phyloP scores from a whole-genome alignment of 2,113 vertebrate species.

The Parus major region DNA sequence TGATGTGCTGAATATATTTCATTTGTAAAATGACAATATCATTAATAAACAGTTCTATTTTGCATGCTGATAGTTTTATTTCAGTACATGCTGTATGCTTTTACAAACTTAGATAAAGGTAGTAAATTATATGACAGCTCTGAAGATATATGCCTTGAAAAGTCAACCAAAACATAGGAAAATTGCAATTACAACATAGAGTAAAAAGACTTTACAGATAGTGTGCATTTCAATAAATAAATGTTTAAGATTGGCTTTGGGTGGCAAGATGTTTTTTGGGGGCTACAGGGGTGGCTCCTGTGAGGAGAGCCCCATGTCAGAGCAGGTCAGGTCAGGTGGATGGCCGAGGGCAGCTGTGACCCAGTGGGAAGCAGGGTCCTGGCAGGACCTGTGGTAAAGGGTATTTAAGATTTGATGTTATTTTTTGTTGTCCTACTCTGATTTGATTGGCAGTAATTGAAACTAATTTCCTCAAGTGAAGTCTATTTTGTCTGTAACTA shows the following conservation, averaged over 20 bases:
- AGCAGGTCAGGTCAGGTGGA: background rate
- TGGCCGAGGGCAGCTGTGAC: rapidly evolving
- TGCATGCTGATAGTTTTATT: background rate
- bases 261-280: background rate
- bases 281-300: background rate
- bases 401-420: background rate
- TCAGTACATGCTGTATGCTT: background rate
- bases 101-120: background rate
- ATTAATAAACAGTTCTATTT: background rate
- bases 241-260: background rate
- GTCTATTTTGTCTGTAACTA: background rate
- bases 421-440: background rate
- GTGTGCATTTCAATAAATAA: background rate
- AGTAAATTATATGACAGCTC: background rate
- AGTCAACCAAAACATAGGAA: background rate
- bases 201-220: background rate
- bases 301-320: background rate
- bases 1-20: background rate
- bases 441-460: background rate
- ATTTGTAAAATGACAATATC: background rate
- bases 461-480: background rate
- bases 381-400: background rate
- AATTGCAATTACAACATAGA: background rate
- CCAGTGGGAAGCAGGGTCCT: background rate
- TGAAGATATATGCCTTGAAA: background rate